Evolutionary conservation across 2,113 vertebrate species (phyloP), one percentile per base, ranked within the genome.

Genomic region (Fukomys damarensis): DNA sequence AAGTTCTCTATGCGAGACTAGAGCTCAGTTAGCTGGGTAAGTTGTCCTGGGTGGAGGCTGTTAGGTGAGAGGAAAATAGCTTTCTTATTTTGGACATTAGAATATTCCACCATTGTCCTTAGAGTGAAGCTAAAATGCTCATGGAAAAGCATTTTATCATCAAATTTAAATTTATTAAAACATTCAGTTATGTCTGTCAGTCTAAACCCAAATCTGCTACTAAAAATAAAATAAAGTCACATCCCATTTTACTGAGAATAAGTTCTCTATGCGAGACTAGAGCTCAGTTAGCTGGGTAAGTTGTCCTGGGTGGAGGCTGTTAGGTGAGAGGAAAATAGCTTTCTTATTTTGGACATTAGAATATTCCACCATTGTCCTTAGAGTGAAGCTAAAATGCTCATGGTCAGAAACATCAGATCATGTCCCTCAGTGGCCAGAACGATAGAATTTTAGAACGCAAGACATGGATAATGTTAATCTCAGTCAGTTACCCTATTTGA

Each of bases 181-280:
- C n/a, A n/a, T n/a, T n/a, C n/a, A n/a, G n/a, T n/a, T n/a, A n/a
- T n/a, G n/a, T n/a, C n/a, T n/a, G n/a, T n/a, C n/a, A n/a, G n/a
- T n/a, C n/a, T n/a, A n/a, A n/a, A n/a, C n/a, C n/a, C n/a, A n/a
- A n/a, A n/a, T n/a, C n/a, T n/a, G n/a, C n/a, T n/a, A n/a, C n/a
- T n/a, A n/a, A n/a, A n/a, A n/a, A n/a, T n/a, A n/a, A n/a, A n/a
- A n/a, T n/a, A n/a, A n/a, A n/a, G n/a, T n/a, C n/a, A n/a, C n/a
- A n/a, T 56, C 54, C 17, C 17, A 59, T 87, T 94, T 92, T 82
- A 43, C n/a, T 74, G 65, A 84, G 74, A 96, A 76, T 79, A 86
- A 79, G 61, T 96, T 83, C 65, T 93, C n/a, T 26, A 10, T 87
- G 86, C 79, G 72, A 84, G 38, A 2, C n/a, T 76, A 46, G 26